phyloP scores from a whole-genome alignment of 2,888 invertebrate species.

The Protodeltote pygarga region DNA sequence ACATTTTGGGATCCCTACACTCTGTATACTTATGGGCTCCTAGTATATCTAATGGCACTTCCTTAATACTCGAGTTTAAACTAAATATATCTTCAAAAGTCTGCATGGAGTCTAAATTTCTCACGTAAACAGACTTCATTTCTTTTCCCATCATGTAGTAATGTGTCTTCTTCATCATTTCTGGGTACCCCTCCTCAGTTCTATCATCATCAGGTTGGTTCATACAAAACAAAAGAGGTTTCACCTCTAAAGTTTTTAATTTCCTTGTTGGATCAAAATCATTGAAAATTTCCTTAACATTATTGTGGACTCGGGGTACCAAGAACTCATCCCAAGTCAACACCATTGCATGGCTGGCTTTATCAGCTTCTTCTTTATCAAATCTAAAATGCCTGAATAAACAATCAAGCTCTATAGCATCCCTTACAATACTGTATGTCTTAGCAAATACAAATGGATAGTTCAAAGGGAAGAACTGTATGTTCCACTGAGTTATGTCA shows the following conservation, averaged over 20 bases:
- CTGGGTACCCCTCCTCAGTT: constrained; percentile 74
- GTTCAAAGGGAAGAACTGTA: constrained; percentile 89
- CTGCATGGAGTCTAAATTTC: constrained; percentile 79
- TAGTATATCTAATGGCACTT: constrained; percentile 70
- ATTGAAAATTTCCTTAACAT: constrained; percentile 82
- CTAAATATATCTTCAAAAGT: constrained; percentile 77
- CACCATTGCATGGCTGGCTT: constrained; percentile 84
- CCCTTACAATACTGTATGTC: constrained; percentile 77
- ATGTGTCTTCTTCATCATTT: constrained; percentile 81
- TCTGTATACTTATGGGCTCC: constrained; percentile 81
- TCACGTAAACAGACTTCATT: constrained; percentile 65
- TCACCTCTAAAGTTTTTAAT: constrained; percentile 65
- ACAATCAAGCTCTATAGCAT: constrained; percentile 89
- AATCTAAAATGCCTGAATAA: constrained; percentile 87
- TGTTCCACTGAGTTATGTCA: constrained; percentile 83
- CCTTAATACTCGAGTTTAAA: constrained; percentile 61
- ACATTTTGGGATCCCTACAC: constrained; percentile 76
- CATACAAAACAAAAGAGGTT: constrained; percentile 75
- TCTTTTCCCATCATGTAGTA: constrained; percentile 71
- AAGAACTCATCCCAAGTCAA: constrained; percentile 90
- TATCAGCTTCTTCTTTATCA: constrained; percentile 79
- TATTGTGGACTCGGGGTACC: constrained; percentile 87
- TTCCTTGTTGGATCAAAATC: constrained; percentile 82
- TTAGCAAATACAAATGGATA: constrained; percentile 87
- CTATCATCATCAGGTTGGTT: constrained; percentile 81